These are phyloP conservation scores for Gadus chalcogrammus DNA, from an alignment of 2,113 vertebrate genomes.

Conservation along the genomic window DNA sequence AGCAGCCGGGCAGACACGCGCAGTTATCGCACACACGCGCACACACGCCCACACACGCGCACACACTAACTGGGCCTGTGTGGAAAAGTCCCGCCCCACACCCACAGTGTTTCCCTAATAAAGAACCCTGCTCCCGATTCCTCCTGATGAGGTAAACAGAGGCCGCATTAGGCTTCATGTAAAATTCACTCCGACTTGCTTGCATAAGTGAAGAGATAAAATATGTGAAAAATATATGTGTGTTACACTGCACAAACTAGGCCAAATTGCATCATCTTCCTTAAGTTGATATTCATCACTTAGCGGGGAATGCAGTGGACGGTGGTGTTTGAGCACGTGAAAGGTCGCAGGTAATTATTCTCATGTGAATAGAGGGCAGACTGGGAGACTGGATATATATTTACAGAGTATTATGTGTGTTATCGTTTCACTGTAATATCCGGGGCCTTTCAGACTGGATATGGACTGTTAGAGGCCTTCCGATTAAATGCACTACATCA, in stretches of 20 bases:
- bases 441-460: too few species aligned
- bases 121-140: too few species aligned
- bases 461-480: too few species aligned
- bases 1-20: conserved; percentile 26
- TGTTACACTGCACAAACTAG: background rate
- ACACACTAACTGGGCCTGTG: conserved; percentile 5
- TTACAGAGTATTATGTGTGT: background rate
- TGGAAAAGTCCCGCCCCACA: conserved; percentile 14
- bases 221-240: conserved; percentile 12
- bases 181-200: conserved; percentile 22
- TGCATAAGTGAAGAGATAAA: background rate
- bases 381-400: background rate
- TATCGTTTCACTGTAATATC: background rate
- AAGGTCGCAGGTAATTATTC: conserved; percentile 1
- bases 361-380: background rate
- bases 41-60: conserved; percentile 10
- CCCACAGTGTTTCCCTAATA: conserved; percentile 26
- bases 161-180: conserved; percentile 25
- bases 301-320: background rate
- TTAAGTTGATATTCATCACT: background rate
- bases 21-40: conserved; percentile 19
- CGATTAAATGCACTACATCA: too few species aligned
- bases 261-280: background rate
- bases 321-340: background rate
- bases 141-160: conserved; percentile 19